A percentile compares a stretch with the other conserved stretches of the same genome.
Evolutionary conservation across 2,113 vertebrate species (phyloP).

Genomic region (Phaethon lepturus): DNA sequence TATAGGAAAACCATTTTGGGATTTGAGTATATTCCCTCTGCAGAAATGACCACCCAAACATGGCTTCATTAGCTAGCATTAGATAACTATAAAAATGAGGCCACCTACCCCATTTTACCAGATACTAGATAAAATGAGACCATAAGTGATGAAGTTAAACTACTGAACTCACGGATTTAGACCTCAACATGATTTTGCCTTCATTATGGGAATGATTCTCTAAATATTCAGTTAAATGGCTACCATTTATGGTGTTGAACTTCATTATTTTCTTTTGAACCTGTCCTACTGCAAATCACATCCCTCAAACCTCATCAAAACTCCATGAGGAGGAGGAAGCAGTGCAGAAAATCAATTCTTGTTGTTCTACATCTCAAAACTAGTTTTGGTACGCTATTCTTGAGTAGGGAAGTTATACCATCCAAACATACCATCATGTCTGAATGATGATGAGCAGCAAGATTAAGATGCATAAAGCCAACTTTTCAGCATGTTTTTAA

Average conservation of each 20-base stretch:
- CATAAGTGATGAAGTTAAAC: neutral
- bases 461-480: fast-evolving
- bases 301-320: neutral
- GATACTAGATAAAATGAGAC: neutral
- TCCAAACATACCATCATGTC: neutral
- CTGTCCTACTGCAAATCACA: neutral
- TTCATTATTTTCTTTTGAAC: neutral
- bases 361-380: neutral
- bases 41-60: neutral
- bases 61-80: neutral
- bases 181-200: neutral
- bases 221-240: neutral
- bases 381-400: neutral
- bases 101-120: neutral
- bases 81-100: neutral
- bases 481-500: neutral
- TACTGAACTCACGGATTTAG: neutral
- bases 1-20: neutral
- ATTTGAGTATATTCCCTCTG: neutral
- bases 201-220: neutral
- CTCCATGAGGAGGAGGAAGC: neutral
- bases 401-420: neutral
- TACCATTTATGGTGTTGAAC: fast-evolving
- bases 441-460: neutral
- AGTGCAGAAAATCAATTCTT: neutral